Percentiles rank a stretch among this genome's conserved stretches.
Conservation (phyloP, 2,888 invertebrate genomes). For the Phlogophora meticulosa region DNA sequence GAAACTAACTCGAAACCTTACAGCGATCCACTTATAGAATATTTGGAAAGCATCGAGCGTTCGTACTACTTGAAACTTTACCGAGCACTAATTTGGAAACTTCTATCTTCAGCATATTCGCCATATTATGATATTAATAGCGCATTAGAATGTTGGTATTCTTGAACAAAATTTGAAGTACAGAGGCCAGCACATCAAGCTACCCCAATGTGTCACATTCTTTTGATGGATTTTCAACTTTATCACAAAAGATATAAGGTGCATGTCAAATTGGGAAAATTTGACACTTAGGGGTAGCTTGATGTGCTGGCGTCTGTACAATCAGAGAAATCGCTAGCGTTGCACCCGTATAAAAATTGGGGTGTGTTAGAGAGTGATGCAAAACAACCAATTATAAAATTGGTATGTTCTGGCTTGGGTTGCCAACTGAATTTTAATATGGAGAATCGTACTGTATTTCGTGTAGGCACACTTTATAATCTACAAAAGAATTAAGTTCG, state of each 20-base stretch:
- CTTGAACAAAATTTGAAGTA: neutral
- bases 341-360: conserved; percentile 2
- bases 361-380: conserved; percentile 43
- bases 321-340: conserved; percentile 20
- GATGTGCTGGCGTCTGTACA: too few relatives aligned
- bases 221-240: too few relatives aligned
- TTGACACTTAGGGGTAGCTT: too few relatives aligned
- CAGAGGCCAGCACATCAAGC: too few relatives aligned
- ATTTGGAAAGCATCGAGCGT: conserved; percentile 43
- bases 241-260: too few relatives aligned
- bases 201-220: too few relatives aligned
- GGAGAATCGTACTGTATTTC: too few relatives aligned
- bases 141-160: neutral
- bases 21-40: conserved; percentile 39
- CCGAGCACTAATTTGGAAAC: conserved; percentile 49
- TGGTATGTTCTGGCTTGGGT: neutral
- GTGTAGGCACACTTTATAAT: too few relatives aligned
- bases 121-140: conserved; percentile 14
- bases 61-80: conserved; percentile 28
- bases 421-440: too few relatives aligned
- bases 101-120: conserved; percentile 33
- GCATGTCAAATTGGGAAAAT: too few relatives aligned
- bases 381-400: conserved; percentile 35
- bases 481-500: too few relatives aligned
- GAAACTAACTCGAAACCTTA: conserved; percentile 20